phyloP scores from a whole-genome alignment of 2,113 vertebrate species.

The Siphamia tubifer region DNA sequence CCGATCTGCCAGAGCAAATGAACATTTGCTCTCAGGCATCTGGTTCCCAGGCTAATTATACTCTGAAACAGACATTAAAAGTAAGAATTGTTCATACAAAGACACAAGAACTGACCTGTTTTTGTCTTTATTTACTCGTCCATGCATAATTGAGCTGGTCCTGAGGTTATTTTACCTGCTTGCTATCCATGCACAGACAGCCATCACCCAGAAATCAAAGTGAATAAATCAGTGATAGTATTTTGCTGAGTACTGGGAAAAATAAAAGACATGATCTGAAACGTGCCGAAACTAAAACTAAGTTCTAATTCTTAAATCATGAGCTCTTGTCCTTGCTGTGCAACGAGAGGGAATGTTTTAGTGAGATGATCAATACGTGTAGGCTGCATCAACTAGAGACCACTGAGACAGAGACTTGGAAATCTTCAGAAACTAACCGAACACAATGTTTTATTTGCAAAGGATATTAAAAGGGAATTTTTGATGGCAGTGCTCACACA shows the following conservation, averaged over 20 bases:
- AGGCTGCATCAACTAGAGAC: conserved; percentile 44
- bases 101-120: not conserved
- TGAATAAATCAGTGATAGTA: conserved; percentile 6
- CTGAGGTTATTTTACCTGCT: not conserved
- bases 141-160: not conserved
- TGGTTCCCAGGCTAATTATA: too few relatives aligned
- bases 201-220: not conserved
- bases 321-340: conserved; percentile 58
- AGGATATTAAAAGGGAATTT: conserved; percentile 72
- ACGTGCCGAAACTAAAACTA: conserved; percentile 24
- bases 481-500: conserved; percentile 45
- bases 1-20: too few relatives aligned
- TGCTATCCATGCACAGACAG: not conserved
- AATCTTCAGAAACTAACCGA: conserved; percentile 62
- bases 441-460: conserved; percentile 70
- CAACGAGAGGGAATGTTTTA: conserved; percentile 58
- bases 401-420: conserved; percentile 40
- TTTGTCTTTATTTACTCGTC: not conserved
- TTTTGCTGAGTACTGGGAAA: conserved; percentile 10
- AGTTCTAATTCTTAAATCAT: conserved; percentile 65
- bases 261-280: conserved; percentile 21
- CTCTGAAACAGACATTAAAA: too few relatives aligned
- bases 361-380: conserved; percentile 69
- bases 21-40: too few relatives aligned
- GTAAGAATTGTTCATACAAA: not conserved